These are phyloP conservation scores for Acleris sparsana DNA, from an alignment of 2,888 invertebrate genomes.

Conservation along the genomic window DNA sequence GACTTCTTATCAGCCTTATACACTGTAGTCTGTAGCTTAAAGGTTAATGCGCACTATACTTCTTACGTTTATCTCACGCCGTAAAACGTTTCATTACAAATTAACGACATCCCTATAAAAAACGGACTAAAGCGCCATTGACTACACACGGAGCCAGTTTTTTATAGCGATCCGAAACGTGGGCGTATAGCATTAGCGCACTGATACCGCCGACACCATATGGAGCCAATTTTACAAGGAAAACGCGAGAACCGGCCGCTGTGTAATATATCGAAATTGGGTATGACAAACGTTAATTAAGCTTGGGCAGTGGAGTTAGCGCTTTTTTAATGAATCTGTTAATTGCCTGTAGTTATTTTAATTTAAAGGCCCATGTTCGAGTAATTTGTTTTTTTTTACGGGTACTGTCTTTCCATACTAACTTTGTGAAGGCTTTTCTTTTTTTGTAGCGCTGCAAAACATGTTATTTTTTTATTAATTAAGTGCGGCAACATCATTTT, in stretches of 20 bases:
- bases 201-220: too few species aligned
- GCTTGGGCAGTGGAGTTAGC: conserved; percentile 10
- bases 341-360: conserved; percentile 12
- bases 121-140: neutral
- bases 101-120: conserved; percentile 15
- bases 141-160: neutral
- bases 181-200: neutral
- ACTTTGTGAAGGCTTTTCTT: too few species aligned
- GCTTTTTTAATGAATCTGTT: conserved; percentile 26
- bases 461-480: too few species aligned
- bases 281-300: neutral
- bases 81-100: conserved; percentile 20
- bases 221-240: too few species aligned
- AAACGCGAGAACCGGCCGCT: too few species aligned
- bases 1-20: too few species aligned
- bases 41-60: neutral
- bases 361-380: neutral
- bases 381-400: neutral
- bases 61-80: neutral
- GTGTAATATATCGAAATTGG: neutral
- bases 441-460: too few species aligned
- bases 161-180: neutral
- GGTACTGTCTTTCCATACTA: too few species aligned
- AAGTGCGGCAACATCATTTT: too few species aligned
- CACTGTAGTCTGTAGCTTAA: neutral